Base-by-base conservation (phyloP, 2,113 vertebrate species). In the Dendrocopos noguchii region DNA sequence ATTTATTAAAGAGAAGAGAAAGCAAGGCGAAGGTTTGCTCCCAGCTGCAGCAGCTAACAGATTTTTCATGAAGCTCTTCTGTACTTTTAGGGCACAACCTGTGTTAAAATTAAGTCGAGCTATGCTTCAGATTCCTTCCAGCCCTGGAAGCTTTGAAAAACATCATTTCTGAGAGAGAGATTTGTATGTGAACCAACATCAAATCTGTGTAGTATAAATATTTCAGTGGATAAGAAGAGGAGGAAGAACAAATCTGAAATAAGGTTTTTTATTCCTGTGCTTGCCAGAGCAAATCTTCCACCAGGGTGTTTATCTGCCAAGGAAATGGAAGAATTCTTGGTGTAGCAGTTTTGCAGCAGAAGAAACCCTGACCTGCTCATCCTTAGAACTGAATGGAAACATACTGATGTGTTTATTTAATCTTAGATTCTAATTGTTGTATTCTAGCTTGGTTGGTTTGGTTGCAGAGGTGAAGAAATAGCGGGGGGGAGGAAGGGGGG, bases 41-140 rank as follows among this genome's bases (percentile, higher is more conserved):
- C 25, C 65, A 86, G 28, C 44, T 93, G 83, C 24, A 88, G 16
- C n/a, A 91, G 68, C 53, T 88, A 85, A 72, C 57, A 80, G 70
- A 80, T 90, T 91, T 94, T 91, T 94, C 70, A 79, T 65, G 3
- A 78, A 75, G n/a, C 10, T 71, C 8, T 78, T 88, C 61, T 90
- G 19, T 85, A 83, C 25, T 52, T 88, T 92, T 74, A 91, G 61
- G 84, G 73, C 53, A 93, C 80, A 88, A 12, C 13, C 73, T 72
- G n/a, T 34, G 66, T 93, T 91, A 86, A 96, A 93, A 94, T 91
- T 90, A 86, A 91, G 94, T 93, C 44, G 72, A 65, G 77, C 81
- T 87, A 52, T 85, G 46, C 31, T 80, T 91, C 88, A 73, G 21
- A 87, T 83, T 90, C 88, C 75, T 90, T 86, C 34, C 68, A 78